Evolutionary conservation across 2,888 invertebrate genomes (phyloP), one percentile per base, ranked within the genome.

Genomic region (Ophion ellenae): DNA sequence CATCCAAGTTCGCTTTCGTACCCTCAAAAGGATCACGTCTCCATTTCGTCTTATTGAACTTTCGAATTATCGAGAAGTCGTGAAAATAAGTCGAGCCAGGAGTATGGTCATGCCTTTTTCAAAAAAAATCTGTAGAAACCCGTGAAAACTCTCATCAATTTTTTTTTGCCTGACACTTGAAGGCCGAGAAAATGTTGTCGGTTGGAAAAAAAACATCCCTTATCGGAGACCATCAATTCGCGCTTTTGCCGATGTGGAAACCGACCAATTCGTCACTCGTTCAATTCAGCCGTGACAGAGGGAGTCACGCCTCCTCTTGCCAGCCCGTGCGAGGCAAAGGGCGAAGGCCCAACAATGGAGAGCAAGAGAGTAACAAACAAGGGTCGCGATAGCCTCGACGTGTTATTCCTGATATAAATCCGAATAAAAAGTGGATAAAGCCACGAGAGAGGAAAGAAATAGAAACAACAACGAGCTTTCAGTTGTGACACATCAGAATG

Each of bases 381-480:
- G 70, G 66, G 32, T 77, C 53, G 76, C 61, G 71, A 82, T 71
- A 53, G 63, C 11, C 53, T 59, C 61, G 73, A 69, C 53, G 69
- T 67, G 79, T 83, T 77, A 83, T 73, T 77, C 67, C 14, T 67
- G 69, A 69, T 80, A 80, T 40, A 59, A 70, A 70, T 84, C 57
- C 69, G 57, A 64, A 64, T 57, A 53, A 80, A 75, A 76, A n/a
- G 53, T 17, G n/a, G n/a, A 67, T 45, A 81, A 74, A 67, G 45
- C 47, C 17, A 40, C 28, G n/a, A 45, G 74, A 32, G 28, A 45
- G 32, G 32, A 32, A 20, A n/a, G 17, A 59, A 28, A 78, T 78
- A 32, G 24, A 47, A 66, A 40, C 20, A 81, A 57, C 28, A 81
- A 71, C 45, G 20, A 66, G 57, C 57, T 24, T 66, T 32, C n/a